Evolutionary conservation across 2,113 vertebrate species (phyloP).

Genomic region (Albula glossodonta): DNA sequence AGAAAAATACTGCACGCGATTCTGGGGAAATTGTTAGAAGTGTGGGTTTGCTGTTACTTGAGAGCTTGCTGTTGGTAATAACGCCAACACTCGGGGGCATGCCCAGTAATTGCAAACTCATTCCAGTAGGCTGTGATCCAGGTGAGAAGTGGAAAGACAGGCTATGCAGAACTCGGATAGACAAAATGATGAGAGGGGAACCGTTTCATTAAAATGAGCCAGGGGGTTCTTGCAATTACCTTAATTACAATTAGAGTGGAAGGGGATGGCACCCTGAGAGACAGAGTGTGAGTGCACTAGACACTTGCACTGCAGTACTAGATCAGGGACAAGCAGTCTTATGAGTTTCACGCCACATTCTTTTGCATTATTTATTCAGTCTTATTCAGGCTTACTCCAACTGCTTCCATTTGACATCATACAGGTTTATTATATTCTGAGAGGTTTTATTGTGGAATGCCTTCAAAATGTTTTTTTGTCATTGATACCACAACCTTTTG

Average conservation of each 20-base stretch:
- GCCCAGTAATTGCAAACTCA: neutral
- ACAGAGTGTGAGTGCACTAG: neutral
- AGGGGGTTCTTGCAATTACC: conserved; percentile 20
- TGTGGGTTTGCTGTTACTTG: neutral
- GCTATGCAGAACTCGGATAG: neutral
- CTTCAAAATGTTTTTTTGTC: neutral
- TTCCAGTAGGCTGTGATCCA: neutral
- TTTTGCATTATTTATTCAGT: neutral
- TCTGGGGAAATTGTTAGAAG: conserved; percentile 35
- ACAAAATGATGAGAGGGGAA: conserved; percentile 1
- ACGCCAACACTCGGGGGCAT: neutral
- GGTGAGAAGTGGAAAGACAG: neutral
- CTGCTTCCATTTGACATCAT: neutral
- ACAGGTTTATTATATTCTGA: neutral
- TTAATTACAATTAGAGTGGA: conserved; percentile 13
- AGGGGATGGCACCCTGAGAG: neutral
- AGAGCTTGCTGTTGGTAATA: conserved; percentile 16
- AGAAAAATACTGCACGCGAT: conserved; percentile 50
- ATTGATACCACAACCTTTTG: neutral
- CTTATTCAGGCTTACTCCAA: neutral
- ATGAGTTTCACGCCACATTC: neutral
- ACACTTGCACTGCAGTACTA: neutral
- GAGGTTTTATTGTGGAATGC: neutral
- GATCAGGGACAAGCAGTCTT: neutral
- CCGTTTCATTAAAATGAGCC: conserved; percentile 17